Conservation (phyloP, 2,888 invertebrate species). For the Caenorhabditis zanzibari region DNA sequence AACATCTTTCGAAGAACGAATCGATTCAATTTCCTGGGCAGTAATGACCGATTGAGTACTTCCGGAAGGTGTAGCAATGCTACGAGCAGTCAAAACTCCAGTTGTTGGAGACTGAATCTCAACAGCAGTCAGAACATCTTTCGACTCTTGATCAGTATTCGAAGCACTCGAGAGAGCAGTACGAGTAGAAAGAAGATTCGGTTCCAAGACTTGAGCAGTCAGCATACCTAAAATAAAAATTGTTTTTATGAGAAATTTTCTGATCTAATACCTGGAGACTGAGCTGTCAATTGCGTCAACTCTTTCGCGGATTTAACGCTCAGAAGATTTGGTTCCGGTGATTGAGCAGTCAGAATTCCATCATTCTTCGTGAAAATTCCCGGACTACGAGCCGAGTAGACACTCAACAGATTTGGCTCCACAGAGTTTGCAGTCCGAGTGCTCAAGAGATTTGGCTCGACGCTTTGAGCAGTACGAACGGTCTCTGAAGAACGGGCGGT, state of each 20-base stretch:
- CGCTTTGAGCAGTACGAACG: slow-evolving; percentile 49
- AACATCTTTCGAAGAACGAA: slow-evolving; percentile 62
- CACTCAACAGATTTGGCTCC: slow-evolving; percentile 48
- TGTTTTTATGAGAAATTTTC: neutral
- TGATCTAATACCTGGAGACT: neutral
- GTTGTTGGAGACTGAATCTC: slow-evolving; percentile 48
- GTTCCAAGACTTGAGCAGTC: slow-evolving; percentile 42
- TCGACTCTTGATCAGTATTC: slow-evolving; percentile 22
- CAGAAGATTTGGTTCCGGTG: slow-evolving; percentile 53
- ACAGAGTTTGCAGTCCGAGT: slow-evolving; percentile 51
- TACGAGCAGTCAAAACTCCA: slow-evolving; percentile 54
- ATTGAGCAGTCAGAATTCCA: slow-evolving; percentile 44
- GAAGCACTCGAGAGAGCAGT: slow-evolving; percentile 35
- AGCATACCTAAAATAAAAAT: neutral
- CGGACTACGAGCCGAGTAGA: slow-evolving; percentile 45
- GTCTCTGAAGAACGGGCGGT: slow-evolving; percentile 32
- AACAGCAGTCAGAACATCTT: slow-evolving; percentile 39
- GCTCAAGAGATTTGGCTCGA: slow-evolving; percentile 63
- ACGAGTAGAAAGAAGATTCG: slow-evolving; percentile 44
- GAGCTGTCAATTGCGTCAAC: slow-evolving; percentile 26
- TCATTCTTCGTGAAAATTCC: slow-evolving; percentile 47
- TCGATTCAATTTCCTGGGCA: slow-evolving; percentile 36
- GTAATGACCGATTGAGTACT: slow-evolving; percentile 45
- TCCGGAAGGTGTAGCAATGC: slow-evolving; percentile 28
- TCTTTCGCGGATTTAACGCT: slow-evolving; percentile 39